Evolutionary conservation across 2,797 vertebrate genomes (phyloP).

Genomic region (Trematomus bernacchii): DNA sequence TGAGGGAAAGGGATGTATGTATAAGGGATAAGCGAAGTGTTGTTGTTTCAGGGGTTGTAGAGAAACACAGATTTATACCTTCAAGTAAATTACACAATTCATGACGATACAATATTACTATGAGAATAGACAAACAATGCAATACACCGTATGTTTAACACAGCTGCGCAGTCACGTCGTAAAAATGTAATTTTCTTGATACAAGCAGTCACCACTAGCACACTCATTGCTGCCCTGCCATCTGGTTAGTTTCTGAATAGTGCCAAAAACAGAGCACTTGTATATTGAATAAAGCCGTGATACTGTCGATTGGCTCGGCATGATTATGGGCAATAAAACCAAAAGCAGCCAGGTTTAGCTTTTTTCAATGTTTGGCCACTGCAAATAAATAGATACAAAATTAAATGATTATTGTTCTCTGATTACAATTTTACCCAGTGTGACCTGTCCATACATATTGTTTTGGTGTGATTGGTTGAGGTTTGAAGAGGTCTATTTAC

Average conservation of each 20-base stretch:
- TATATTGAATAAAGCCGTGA: constrained; percentile 21
- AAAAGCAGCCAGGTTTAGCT: not conserved
- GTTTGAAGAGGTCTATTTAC: not conserved
- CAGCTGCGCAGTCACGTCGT: constrained; percentile 9
- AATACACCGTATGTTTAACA: constrained; percentile 2
- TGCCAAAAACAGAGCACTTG: constrained; percentile 37
- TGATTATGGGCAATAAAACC: not conserved
- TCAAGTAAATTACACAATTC: not conserved
- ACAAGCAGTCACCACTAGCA: constrained; percentile 28
- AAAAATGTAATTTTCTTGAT: constrained; percentile 26
- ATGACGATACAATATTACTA: not conserved
- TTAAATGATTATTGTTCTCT: not conserved
- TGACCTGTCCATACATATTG: not conserved
- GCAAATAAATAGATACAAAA: not conserved
- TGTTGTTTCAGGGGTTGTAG: not conserved
- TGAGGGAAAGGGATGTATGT: not conserved
- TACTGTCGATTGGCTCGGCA: not conserved
- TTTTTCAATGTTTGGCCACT: not conserved
- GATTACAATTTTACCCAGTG: too few species aligned
- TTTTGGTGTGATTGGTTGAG: not conserved
- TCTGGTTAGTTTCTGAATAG: constrained; percentile 37
- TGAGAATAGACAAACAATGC: not conserved
- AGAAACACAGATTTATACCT: not conserved
- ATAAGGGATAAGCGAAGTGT: not conserved
- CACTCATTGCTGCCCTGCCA: constrained; percentile 38